These are phyloP conservation scores for Dicyrtoma fusca DNA, from an alignment of 2,888 invertebrate genomes.

Conservation along the genomic window DNA sequence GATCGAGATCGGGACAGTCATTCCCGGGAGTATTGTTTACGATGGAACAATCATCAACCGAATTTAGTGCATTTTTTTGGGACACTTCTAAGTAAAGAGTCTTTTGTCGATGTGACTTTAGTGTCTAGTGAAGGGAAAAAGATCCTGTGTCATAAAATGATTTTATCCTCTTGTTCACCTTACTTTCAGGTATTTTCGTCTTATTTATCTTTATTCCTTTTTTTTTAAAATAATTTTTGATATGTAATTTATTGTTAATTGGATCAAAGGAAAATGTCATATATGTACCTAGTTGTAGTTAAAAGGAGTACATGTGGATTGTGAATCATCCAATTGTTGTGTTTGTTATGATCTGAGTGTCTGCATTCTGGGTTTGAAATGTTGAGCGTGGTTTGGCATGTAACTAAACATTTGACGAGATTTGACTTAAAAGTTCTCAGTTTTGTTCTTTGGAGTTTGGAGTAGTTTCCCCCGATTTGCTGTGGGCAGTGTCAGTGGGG, in stretches of 20 bases:
- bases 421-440: too few relatives aligned
- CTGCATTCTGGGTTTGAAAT: neutral
- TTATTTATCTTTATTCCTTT: neutral
- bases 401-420: too few relatives aligned
- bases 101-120: conserved; percentile 84
- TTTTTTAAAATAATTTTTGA: too few relatives aligned
- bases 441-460: too few relatives aligned
- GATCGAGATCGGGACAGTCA: conserved; percentile 15
- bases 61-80: conserved; percentile 90
- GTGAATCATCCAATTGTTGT: neutral
- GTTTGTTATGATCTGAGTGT: neutral
- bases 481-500: too few relatives aligned
- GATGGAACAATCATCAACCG: conserved; percentile 94
- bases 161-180: conserved; percentile 88
- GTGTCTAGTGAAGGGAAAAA: conserved; percentile 84
- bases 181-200: conserved; percentile 76
- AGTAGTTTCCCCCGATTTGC: too few relatives aligned
- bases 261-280: too few relatives aligned
- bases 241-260: too few relatives aligned
- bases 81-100: conserved; percentile 77
- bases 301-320: too few relatives aligned
- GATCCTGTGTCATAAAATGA: conserved; percentile 85
- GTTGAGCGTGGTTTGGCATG: too few relatives aligned
- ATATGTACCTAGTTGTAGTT: too few relatives aligned
- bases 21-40: conserved; percentile 59